Percentiles rank a stretch among this genome's conserved stretches.
These are phyloP conservation scores for Drosophila erecta DNA, from an alignment of 1,140 invertebrate species.

Conservation along the genomic window DNA sequence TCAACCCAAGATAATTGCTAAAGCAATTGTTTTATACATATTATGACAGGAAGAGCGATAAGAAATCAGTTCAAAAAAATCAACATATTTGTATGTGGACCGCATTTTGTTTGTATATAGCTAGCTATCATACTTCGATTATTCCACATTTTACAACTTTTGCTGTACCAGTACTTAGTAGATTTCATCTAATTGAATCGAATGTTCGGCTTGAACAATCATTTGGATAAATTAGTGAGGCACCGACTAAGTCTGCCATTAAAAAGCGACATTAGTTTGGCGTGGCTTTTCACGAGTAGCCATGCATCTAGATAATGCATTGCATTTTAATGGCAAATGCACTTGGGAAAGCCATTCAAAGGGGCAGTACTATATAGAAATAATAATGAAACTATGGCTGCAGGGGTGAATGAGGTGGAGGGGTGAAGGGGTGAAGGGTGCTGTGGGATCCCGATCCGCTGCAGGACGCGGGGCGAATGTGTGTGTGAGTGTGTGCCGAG, in stretches of 20 bases:
- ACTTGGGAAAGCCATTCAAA: background rate
- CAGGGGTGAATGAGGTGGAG: slow-evolving; percentile 1
- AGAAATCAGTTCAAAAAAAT: background rate
- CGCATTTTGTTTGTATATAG: background rate
- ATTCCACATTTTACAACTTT: background rate
- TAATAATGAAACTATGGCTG: slow-evolving; percentile 16
- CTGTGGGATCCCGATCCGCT: slow-evolving; percentile 3
- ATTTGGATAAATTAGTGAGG: background rate
- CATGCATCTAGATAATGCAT: slow-evolving; percentile 33
- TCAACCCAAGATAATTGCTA: background rate
- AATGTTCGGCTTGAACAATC: background rate
- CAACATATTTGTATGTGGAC: background rate
- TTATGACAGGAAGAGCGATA: slow-evolving; percentile 1
- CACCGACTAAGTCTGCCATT: background rate
- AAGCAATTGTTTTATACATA: background rate
- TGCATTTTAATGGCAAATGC: slow-evolving; percentile 28
- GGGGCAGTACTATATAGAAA: background rate
- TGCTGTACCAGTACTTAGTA: slow-evolving; percentile 3
- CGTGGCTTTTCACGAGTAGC: slow-evolving; percentile 1
- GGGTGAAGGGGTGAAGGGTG: slow-evolving; percentile 24
- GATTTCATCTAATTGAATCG: slow-evolving; percentile 26
- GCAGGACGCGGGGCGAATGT: background rate
- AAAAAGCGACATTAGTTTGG: slow-evolving; percentile 1
- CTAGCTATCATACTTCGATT: slow-evolving; percentile 7
- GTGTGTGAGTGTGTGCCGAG: slow-evolving; percentile 53